Evolutionary conservation across 1,140 invertebrate species (phyloP).

Genomic region (Luehdorfia chinensis): DNA sequence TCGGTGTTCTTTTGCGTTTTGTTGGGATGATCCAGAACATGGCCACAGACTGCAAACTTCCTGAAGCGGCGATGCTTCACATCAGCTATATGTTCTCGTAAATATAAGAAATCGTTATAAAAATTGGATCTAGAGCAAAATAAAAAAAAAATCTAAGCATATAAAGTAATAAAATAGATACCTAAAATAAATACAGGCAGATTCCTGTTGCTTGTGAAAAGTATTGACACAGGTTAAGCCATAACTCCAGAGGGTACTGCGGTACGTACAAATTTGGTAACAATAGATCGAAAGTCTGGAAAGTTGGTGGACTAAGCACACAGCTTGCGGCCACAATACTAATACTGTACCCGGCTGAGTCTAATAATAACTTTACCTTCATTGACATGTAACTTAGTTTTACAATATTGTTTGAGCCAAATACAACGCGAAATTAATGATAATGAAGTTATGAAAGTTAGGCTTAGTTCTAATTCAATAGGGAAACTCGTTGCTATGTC

Average conservation of each 20-base stretch:
- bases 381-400: conserved; percentile 28
- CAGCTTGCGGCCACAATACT: conserved; percentile 44
- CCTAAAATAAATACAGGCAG: no score
- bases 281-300: conserved; percentile 50
- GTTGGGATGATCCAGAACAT: no score
- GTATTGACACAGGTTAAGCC: conserved; percentile 21
- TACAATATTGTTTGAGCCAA: conserved; percentile 22
- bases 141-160: no score
- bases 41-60: no score
- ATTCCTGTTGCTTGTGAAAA: background rate
- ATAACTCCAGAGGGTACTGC: conserved; percentile 24
- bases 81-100: no score
- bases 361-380: conserved; percentile 31
- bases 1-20: no score
- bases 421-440: conserved; percentile 18
- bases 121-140: no score
- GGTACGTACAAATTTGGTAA: conserved; percentile 36
- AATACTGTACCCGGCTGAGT: conserved; percentile 43
- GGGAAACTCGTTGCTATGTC: background rate
- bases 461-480: no score
- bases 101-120: no score
- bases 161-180: no score
- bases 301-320: conserved; percentile 49
- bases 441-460: conserved; percentile 17
- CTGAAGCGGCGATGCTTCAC: no score